Evolutionary conservation across 37 sponge, comb jelly and placozoan genomes (phyloP).

Genomic region (Aplysina aerophoba): DNA sequence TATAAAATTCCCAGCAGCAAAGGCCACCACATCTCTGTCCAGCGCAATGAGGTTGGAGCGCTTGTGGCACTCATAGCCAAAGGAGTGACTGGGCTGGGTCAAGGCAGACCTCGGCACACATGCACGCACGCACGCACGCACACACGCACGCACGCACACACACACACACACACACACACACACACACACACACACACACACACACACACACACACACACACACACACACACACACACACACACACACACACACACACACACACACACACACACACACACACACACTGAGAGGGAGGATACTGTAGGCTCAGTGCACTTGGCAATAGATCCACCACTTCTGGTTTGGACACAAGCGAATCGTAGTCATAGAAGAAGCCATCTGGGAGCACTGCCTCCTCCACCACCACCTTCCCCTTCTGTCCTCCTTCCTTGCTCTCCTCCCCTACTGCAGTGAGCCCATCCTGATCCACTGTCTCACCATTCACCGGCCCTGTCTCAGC

Average conservation of each 20-base stretch:
- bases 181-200: background rate
- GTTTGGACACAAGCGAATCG: conserved; percentile 47
- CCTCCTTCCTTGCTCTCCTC: conserved; percentile 13
- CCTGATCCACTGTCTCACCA: background rate
- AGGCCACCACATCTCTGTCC: conserved; percentile 71
- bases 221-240: too few relatives aligned
- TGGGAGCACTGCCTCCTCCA: conserved; percentile 16
- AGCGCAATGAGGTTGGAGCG: conserved; percentile 87
- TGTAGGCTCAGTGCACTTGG: conserved; percentile 41
- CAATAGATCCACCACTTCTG: conserved; percentile 52
- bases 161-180: background rate
- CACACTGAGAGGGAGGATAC: conserved; percentile 45
- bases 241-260: too few relatives aligned
- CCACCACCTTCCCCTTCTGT: conserved; percentile 43
- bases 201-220: too few relatives aligned
- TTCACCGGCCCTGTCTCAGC: too few relatives aligned
- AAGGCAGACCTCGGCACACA: background rate
- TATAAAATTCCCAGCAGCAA: conserved; percentile 90
- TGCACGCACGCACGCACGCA: background rate
- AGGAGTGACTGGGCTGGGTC: conserved; percentile 76
- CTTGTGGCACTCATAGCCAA: conserved; percentile 96
- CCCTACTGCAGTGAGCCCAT: conserved; percentile 3
- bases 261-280: too few relatives aligned
- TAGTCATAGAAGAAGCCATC: conserved; percentile 46
- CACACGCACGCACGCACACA: too few relatives aligned